Conservation (phyloP, 2,113 vertebrate genomes). For the Synodontis membranacea region DNA sequence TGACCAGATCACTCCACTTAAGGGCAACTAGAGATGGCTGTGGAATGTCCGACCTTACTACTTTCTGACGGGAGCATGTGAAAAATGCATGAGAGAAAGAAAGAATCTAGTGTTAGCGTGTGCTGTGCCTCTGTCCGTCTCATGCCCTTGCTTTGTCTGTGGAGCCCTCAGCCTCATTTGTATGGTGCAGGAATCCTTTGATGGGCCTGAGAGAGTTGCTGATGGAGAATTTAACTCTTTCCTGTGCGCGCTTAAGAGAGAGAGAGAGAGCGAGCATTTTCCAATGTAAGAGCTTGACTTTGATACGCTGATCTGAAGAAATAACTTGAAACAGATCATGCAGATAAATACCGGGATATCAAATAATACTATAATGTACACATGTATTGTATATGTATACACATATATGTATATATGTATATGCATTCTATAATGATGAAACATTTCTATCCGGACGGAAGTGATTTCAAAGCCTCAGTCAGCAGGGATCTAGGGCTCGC, state of each 20-base stretch:
- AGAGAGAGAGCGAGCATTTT: neutral
- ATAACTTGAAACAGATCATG: neutral
- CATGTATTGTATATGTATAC: too few species aligned
- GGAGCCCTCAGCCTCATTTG: neutral
- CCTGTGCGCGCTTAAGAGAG: neutral
- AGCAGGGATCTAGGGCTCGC: neutral
- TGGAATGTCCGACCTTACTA: slow-evolving; percentile 70
- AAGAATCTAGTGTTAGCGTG: slow-evolving; percentile 43
- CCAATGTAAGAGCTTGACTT: neutral
- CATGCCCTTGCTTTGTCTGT: slow-evolving; percentile 53
- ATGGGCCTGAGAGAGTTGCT: neutral
- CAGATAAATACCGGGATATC: slow-evolving; percentile 6
- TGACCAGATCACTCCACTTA: neutral
- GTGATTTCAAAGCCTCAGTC: neutral
- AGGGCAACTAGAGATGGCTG: slow-evolving; percentile 53
- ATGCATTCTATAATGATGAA: too few species aligned
- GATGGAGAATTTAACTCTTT: neutral
- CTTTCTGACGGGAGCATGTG: slow-evolving; percentile 61
- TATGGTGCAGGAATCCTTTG: slow-evolving; percentile 18
- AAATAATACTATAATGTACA: neutral
- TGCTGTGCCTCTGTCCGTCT: neutral
- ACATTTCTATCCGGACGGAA: neutral
- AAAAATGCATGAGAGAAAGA: slow-evolving; percentile 70
- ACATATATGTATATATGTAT: too few species aligned
- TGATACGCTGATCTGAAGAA: neutral